Percentiles rank a stretch among this genome's conserved stretches.
phyloP scores from a whole-genome alignment of 1,140 invertebrate genomes.

The Trichogramma pretiosum region DNA sequence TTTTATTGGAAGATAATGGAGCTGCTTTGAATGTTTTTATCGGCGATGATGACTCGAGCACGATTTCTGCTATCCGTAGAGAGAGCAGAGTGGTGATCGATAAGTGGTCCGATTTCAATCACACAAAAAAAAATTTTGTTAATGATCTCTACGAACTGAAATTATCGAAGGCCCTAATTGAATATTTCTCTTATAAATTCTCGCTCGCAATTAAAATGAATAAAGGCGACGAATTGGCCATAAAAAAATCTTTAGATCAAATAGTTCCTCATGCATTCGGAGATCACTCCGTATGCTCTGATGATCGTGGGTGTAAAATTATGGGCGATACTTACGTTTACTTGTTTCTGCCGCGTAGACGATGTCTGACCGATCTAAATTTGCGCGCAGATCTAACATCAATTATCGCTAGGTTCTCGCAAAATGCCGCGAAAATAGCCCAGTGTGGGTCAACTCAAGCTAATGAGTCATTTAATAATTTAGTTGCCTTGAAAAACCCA shows the following conservation, averaged over 20 bases:
- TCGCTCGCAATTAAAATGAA: background rate
- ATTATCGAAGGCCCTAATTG: background rate
- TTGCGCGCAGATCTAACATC: background rate
- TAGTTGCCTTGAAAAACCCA: slow-evolving; percentile 5
- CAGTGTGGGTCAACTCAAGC: slow-evolving; percentile 18
- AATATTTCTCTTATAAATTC: slow-evolving; percentile 10
- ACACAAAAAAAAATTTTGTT: slow-evolving; percentile 15
- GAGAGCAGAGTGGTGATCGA: background rate
- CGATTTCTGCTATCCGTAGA: slow-evolving; percentile 6
- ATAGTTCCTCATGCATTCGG: background rate
- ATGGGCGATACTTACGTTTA: background rate
- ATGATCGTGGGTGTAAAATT: background rate
- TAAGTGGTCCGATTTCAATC: slow-evolving; percentile 16
- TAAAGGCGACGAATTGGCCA: background rate
- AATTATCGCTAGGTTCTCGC: slow-evolving; percentile 6
- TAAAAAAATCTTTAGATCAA: background rate
- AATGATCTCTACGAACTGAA: background rate
- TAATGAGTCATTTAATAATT: slow-evolving; percentile 3
- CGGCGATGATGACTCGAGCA: slow-evolving; percentile 12
- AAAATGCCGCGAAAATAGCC: slow-evolving; percentile 13
- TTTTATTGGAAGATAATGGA: slow-evolving; percentile 12
- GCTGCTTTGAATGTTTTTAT: slow-evolving; percentile 3
- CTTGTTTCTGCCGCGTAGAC: background rate
- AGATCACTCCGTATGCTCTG: background rate
- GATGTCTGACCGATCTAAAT: background rate